A percentile compares a stretch with the other conserved stretches of the same genome.
Conservation (phyloP, 2,888 invertebrate genomes). For the Microctonus aethiopoides region DNA sequence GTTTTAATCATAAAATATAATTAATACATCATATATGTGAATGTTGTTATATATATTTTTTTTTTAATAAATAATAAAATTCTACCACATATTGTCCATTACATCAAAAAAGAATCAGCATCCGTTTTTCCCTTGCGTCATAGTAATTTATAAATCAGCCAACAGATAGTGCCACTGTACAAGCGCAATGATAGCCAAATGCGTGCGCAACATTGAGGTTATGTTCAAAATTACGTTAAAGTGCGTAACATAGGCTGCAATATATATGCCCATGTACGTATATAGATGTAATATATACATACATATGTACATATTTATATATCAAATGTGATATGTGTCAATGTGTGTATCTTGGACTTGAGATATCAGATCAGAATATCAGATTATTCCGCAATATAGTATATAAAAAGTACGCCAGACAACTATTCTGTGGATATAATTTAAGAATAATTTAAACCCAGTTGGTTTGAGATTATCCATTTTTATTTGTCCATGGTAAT, state of each 20-base stretch:
- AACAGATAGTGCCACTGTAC: too few species aligned
- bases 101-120: too few species aligned
- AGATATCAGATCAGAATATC: not conserved
- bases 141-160: too few species aligned
- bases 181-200: slow-evolving; percentile 24
- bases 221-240: slow-evolving; percentile 36
- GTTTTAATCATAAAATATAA: too few species aligned
- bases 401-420: too few species aligned
- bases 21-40: too few species aligned
- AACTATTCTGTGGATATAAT: slow-evolving; percentile 31
- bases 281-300: not conserved
- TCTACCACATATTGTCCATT: too few species aligned
- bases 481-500: not conserved
- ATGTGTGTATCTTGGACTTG: slow-evolving; percentile 40
- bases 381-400: not conserved
- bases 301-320: slow-evolving; percentile 34
- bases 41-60: too few species aligned
- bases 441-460: slow-evolving; percentile 26
- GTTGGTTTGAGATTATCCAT: not conserved
- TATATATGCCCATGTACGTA: not conserved
- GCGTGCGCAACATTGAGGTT: slow-evolving; percentile 56
- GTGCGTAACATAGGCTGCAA: too few species aligned
- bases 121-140: too few species aligned
- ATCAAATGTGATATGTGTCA: slow-evolving; percentile 38
- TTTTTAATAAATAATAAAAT: too few species aligned